These are phyloP conservation scores for Pogoniulus pusillus DNA, from an alignment of 2,797 vertebrate species.

Conservation along the genomic window DNA sequence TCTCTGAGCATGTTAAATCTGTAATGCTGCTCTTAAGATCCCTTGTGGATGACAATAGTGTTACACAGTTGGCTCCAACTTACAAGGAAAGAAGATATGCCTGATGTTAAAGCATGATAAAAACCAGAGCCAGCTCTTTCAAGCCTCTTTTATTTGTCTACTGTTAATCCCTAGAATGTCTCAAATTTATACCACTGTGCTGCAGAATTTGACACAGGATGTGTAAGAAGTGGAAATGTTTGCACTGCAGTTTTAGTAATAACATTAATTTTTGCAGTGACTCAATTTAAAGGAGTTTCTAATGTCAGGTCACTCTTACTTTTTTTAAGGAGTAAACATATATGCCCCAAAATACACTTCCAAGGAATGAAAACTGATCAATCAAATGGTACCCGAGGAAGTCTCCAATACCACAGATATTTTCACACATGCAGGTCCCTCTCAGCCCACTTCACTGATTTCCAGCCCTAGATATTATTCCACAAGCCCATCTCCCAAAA, in stretches of 20 bases:
- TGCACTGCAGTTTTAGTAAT: neutral
- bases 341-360: neutral
- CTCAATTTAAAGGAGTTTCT: neutral
- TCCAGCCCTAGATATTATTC: neutral
- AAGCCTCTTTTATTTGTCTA: constrained; percentile 42
- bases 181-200: constrained; percentile 29
- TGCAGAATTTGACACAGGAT: neutral
- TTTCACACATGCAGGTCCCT: neutral
- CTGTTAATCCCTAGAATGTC: constrained; percentile 20
- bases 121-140: constrained; percentile 34
- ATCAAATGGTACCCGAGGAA: neutral
- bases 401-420: neutral
- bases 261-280: constrained; percentile 2
- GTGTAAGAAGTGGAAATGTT: constrained; percentile 10
- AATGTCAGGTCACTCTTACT: neutral
- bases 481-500: neutral
- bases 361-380: neutral
- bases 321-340: neutral
- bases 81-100: constrained; percentile 61
- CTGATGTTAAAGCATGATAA: constrained; percentile 55
- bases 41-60: constrained; percentile 78
- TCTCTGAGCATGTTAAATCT: constrained; percentile 79
- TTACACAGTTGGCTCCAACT: constrained; percentile 76
- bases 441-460: neutral
- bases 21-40: constrained; percentile 77